Evolutionary conservation across 2,797 vertebrate genomes (phyloP), one percentile per base, ranked within the genome.

Genomic region (Poecilia picta): DNA sequence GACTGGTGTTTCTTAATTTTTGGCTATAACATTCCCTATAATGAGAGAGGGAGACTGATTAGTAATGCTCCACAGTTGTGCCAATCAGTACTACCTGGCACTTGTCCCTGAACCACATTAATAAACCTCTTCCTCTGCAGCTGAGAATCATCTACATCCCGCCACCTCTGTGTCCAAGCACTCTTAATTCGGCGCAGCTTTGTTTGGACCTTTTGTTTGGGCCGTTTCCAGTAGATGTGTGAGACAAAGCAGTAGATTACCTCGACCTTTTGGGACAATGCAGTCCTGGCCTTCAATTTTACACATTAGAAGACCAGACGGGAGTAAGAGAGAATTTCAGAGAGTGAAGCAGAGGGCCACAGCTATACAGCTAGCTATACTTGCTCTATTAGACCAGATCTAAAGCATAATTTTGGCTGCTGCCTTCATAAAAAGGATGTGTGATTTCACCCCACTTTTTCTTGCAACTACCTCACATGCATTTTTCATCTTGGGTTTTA

Each of bases 41-140:
- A 78, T 45, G 51, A 77, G 41, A 78, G 46, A 46, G 53, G 39
- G 41, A 72, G 68, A 59, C 76, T 72, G 76, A 78, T 72, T 59
- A 47, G 53, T 39, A 46, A 47, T 78, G 41, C 68, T 31, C 41
- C 53, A 5, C 70, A 78, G 20, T 59, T 73, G 70, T 73, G 76
- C 41, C 51, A 78, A 45, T 55, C 68, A 70, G 75, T 45, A 20
- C 41, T 31, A 43, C 76, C 66, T 72, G n/a, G 66, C 76, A 31
- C 53, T 45, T 31, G 55, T 75, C 55, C 74, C 55, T 75, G 39
- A 18, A 31, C n/a, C 39, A 59, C 74, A 59, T 39, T 75, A 57
- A 62, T 45, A 57, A 31, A 43, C 20, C 31, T 39, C 72, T 73
- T 51, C 16, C 55, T 46, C 16, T 46, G n/a, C 74, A 75, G 74